Percentiles rank a stretch among this genome's conserved stretches.
phyloP scores from a whole-genome alignment of 2,113 vertebrate genomes.

The Megatriorchis doriae region DNA sequence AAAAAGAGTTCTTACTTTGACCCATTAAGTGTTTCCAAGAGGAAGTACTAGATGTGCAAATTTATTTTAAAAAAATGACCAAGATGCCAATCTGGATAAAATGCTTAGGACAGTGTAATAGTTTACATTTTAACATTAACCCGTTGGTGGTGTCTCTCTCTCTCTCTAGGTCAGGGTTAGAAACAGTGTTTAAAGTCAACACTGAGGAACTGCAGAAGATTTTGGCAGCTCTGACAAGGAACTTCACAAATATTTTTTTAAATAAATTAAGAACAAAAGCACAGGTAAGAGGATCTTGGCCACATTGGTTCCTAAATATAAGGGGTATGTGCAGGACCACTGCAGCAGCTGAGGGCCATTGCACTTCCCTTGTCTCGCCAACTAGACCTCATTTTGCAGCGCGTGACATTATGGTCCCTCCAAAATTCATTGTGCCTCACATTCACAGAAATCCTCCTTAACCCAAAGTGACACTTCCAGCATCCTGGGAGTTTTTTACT shows the following conservation, averaged over 20 bases:
- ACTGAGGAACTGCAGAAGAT: conserved; percentile 52
- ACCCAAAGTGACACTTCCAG: neutral
- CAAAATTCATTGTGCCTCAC: neutral
- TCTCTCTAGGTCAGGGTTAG: conserved; percentile 56
- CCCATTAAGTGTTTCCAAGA: neutral
- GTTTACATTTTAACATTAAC: neutral
- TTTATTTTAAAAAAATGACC: neutral
- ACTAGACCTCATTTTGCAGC: neutral
- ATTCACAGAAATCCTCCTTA: neutral
- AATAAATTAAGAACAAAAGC: conserved; percentile 22
- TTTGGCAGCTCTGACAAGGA: neutral
- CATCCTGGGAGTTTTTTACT: neutral
- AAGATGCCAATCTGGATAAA: neutral
- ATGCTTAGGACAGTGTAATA: neutral
- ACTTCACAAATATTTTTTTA: conserved; percentile 60
- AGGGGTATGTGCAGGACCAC: neutral
- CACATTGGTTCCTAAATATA: neutral
- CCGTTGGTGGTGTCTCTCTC: neutral
- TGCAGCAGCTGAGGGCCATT: neutral
- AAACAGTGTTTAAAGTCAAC: conserved; percentile 30
- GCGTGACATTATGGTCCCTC: neutral
- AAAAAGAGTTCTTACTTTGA: neutral
- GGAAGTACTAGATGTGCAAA: neutral
- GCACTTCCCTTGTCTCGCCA: neutral
- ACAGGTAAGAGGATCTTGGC: conserved; percentile 57